These are phyloP conservation scores for Liodrosophila aerea DNA, from an alignment of 2,888 invertebrate genomes.

Conservation along the genomic window DNA sequence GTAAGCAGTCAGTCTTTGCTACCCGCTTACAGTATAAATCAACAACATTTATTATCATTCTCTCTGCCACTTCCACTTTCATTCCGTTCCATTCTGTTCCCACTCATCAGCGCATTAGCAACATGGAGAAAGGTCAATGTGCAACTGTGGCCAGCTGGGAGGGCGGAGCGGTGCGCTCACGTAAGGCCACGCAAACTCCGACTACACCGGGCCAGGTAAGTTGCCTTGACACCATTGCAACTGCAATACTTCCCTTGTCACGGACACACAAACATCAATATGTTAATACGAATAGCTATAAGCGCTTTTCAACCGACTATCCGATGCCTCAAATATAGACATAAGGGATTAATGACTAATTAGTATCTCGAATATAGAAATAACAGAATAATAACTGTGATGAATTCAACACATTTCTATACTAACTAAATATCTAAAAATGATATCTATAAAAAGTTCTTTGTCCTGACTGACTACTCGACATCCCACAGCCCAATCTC, in stretches of 20 bases:
- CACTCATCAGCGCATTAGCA: constrained; percentile 84
- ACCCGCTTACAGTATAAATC: constrained; percentile 39
- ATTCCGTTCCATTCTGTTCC: constrained; percentile 8
- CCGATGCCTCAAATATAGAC: no score
- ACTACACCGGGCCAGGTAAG: constrained; percentile 82
- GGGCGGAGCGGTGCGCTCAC: constrained; percentile 85
- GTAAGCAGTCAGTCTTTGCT: constrained; percentile 63
- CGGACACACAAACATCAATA: no score
- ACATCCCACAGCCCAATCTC: no score
- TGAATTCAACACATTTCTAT: no score
- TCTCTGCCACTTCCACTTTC: constrained; percentile 24
- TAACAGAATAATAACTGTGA: no score
- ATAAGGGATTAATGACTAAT: no score
- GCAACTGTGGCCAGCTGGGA: constrained; percentile 88
- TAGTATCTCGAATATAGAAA: no score
- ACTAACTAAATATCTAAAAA: no score
- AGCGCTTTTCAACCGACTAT: no score
- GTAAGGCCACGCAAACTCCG: constrained; percentile 84
- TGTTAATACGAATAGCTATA: no score
- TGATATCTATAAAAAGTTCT: no score
- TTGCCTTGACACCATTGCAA: constrained; percentile 29
- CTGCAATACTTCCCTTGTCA: background rate
- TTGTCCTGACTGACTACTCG: no score
- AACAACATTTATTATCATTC: constrained; percentile 37
- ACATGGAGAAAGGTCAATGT: constrained; percentile 86